Evolutionary conservation across 2,888 invertebrate genomes (phyloP), one percentile per base, ranked within the genome.

Genomic region (Sarcophaga rosellei): DNA sequence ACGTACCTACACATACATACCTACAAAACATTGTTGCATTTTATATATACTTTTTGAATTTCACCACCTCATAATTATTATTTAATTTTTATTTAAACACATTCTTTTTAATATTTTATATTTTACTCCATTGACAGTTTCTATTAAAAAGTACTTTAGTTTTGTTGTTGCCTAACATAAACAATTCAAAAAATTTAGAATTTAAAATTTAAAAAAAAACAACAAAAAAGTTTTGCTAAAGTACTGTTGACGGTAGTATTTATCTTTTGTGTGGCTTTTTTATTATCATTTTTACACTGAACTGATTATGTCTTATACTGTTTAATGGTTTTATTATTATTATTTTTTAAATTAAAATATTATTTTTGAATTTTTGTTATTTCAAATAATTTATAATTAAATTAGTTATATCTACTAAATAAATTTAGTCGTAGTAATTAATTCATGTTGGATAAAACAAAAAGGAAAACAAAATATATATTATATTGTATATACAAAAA

Each of bases 41-140:
- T 75, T 70, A 62, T 57, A 57, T 57, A 17, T 17, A 57, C 1
- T 5, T 65, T 65, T 25, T 78, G 69, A 68, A 84, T 70, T 77
- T 80, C 47, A 86, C 66, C 73, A 84, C 86, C 84, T 81, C 76
- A 86, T 83, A 75, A 70, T 79, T 72, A 59, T 59, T 69, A 57
- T 47, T 72, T 47, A 69, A 6, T 53, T 45, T 62, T 59, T 59
- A 44, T 47, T 63, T 62, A 20, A 25, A 20, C 47, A 61, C 23
- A 23, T 35, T 70, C 20, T 12, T 53, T 44, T 47, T 70, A 45
- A 17, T 59, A 57, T n/a, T 63, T 25, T 23, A 17, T 59, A 57
- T n/a, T 63, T 25, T 23, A 5, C 4, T 12, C 21, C 21, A 35
- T 2, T 35, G 35, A 35, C 35, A 35, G 35, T 35, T 35, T 35